Conservation (phyloP, 2,797 vertebrate species). For the Potorous gilbertii region DNA sequence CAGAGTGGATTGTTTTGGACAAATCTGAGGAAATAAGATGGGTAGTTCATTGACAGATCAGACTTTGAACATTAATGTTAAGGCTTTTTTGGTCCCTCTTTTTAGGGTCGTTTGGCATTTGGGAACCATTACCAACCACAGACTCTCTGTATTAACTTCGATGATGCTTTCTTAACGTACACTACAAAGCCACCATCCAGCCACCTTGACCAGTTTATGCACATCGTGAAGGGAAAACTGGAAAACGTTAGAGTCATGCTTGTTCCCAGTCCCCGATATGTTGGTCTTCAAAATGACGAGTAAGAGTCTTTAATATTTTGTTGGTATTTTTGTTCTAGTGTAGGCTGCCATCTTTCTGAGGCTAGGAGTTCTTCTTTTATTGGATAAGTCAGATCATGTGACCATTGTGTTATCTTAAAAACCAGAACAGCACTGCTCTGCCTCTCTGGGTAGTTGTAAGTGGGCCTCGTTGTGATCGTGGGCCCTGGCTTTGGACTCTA, state of each 20-base stretch:
- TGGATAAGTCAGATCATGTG: neutral
- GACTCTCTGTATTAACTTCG: constrained; percentile 96
- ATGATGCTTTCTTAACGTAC: constrained; percentile 97
- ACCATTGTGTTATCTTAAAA: neutral
- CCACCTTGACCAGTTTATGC: constrained; percentile 98
- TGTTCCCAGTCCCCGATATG: constrained; percentile 96
- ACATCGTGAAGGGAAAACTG: constrained; percentile 96
- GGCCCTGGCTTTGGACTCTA: neutral
- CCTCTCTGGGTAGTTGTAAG: neutral
- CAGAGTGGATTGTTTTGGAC: constrained; percentile 4
- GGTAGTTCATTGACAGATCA: neutral
- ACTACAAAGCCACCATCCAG: constrained; percentile 98
- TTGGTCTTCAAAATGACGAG: constrained; percentile 98
- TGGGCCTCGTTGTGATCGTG: neutral
- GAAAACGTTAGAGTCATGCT: constrained; percentile 99
- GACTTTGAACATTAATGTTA: neutral
- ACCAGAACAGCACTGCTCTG: neutral
- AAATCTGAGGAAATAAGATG: neutral
- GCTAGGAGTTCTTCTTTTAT: neutral
- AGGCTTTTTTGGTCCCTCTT: constrained; percentile 55
- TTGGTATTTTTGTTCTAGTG: neutral
- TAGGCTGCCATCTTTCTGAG: neutral
- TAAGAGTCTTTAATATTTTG: constrained; percentile 82
- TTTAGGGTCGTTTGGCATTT: constrained; percentile 95
- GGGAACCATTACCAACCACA: constrained; percentile 98